Evolutionary conservation across 1,140 invertebrate species (phyloP), one percentile per base, ranked within the genome.

Genomic region (Paraescarpia echinospica): DNA sequence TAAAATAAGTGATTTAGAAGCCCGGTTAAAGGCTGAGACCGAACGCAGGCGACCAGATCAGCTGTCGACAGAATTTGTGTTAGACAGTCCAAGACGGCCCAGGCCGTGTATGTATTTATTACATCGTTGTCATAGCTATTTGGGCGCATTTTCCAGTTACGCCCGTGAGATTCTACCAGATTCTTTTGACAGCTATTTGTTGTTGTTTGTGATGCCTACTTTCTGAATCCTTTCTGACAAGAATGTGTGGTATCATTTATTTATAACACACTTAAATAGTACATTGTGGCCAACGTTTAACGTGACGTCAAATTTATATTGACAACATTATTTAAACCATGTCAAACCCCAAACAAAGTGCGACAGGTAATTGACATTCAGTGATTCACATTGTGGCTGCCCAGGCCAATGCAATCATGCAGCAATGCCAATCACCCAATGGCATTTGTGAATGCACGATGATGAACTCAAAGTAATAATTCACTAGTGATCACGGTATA

Each of bases 1-100:
- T 94, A 97, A 97, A 96, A 97, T 97, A 94, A 96, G 97, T 94
- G 97, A 97, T 93, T 95, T 97, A 94, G 97, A 97, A 95, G 97
- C 97, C 93, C 96, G 97, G 92, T 96, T 98, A 91, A 96, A 96
- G 94, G 97, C 97, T 59, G 97, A 97, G 96, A 97, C 97, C 95
- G 97, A 97, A 95, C 96, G 97, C 35, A 95, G 96, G 92, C 96
- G 96, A 91, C 95, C 96, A 94, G 96, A 96, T 92, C 94, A 94
- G 94, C 94, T 94, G 93, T 94, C 93, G 33, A 93, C 94, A 93
- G 95, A 94, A 91, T 93, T 96, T 89, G 95, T 94, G 90, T 96
- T 94, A 89, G 94, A 93, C 77, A 94, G 94, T 51, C 92, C 94
- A 51, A 94, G 94, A 93, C 94, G 94, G 4, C 94, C 94, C 89